These are phyloP conservation scores for Monoplex corrugatus DNA, from an alignment of 2,888 invertebrate species.

Conservation along the genomic window DNA sequence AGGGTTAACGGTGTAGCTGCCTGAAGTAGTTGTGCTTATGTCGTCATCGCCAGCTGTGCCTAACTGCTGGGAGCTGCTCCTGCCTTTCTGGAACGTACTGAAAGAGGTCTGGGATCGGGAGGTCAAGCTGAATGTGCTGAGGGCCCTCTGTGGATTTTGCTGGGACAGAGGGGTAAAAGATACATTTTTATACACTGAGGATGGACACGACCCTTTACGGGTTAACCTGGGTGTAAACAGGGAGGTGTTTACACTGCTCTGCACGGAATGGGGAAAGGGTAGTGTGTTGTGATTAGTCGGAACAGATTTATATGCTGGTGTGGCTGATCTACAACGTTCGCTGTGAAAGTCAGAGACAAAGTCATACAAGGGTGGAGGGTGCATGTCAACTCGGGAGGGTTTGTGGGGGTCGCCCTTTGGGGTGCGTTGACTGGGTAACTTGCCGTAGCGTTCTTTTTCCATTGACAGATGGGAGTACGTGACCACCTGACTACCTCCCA, in stretches of 20 bases:
- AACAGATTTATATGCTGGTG: background rate
- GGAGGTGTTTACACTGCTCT: background rate
- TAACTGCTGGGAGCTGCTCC: constrained; percentile 39
- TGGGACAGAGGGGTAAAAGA: constrained; percentile 31
- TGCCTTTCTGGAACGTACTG: constrained; percentile 23
- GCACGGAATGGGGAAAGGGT: background rate
- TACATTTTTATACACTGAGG: constrained; percentile 31
- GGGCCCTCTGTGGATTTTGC: constrained; percentile 37
- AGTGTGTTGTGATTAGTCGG: constrained; percentile 11
- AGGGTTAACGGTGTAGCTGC: constrained; percentile 56
- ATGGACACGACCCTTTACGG: constrained; percentile 9
- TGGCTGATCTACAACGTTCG: background rate
- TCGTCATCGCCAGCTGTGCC: constrained; percentile 55
- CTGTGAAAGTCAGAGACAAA: background rate
- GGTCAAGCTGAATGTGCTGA: constrained; percentile 23
- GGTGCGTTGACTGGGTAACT: constrained; percentile 24
- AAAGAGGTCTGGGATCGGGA: constrained; percentile 12
- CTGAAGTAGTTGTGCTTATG: constrained; percentile 55
- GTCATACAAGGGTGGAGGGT: background rate
- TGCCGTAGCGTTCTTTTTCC: constrained; percentile 32
- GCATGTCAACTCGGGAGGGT: constrained; percentile 39
- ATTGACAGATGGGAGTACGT: background rate
- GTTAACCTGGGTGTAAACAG: background rate
- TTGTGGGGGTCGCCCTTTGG: constrained; percentile 16
- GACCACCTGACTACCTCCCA: background rate